A percentile compares a stretch with the other conserved stretches of the same genome.
phyloP scores from a whole-genome alignment of 1,140 invertebrate genomes.

The Solenopsis fugax region DNA sequence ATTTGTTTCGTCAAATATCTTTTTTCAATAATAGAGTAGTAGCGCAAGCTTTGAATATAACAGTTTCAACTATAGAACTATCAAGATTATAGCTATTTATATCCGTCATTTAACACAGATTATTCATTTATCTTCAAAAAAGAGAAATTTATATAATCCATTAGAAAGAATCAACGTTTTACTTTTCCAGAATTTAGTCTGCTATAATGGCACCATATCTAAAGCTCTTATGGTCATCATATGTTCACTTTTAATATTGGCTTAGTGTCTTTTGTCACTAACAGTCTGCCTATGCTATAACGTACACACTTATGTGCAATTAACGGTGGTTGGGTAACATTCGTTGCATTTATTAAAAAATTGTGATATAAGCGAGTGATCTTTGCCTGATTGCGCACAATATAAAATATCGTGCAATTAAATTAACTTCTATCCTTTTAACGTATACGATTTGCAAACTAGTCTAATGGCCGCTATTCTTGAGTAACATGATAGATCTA shows the following conservation, averaged over 20 bases:
- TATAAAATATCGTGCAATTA: constrained; percentile 4
- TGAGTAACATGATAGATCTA: not conserved
- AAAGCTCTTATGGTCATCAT: constrained; percentile 12
- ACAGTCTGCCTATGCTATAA: constrained; percentile 63
- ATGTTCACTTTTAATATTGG: constrained; percentile 38
- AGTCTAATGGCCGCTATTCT: not conserved
- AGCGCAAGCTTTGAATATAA: not conserved
- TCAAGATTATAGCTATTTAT: not conserved
- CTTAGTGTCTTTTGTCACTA: constrained; percentile 50
- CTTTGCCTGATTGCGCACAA: not conserved
- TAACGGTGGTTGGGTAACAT: constrained; percentile 10
- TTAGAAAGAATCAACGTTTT: not conserved
- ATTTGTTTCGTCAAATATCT: not conserved
- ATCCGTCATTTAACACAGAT: not conserved
- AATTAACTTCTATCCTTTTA: constrained; percentile 15
- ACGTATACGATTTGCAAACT: not conserved
- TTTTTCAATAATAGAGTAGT: not conserved
- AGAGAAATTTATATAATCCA: not conserved
- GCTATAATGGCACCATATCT: constrained; percentile 3
- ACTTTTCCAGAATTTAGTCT: constrained; percentile 9
- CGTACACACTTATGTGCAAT: constrained; percentile 41
- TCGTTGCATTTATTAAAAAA: constrained; percentile 12
- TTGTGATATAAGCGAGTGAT: not conserved
- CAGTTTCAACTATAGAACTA: not conserved
- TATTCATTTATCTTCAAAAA: not conserved